Percentiles rank a stretch among this genome's conserved stretches.
phyloP scores from a whole-genome alignment of 2,888 invertebrate genomes.

The Monochamus alternatus region DNA sequence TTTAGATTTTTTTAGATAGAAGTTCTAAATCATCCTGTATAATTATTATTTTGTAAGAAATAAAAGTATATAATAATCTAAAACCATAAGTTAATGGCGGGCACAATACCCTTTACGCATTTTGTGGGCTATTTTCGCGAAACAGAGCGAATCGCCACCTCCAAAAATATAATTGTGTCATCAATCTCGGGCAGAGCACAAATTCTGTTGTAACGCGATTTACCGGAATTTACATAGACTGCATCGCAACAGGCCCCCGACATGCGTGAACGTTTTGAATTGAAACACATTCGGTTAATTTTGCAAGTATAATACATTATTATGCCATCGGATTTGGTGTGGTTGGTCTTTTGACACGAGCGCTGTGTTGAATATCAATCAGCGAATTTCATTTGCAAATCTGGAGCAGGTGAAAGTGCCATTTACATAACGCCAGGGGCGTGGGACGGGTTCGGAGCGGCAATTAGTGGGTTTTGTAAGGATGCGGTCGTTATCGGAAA shows the following conservation, averaged over 20 bases:
- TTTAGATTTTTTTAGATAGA: no score
- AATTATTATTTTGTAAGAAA: no score
- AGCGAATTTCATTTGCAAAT: conserved; percentile 40
- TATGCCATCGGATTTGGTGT: conserved; percentile 36
- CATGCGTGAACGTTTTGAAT: conserved; percentile 32
- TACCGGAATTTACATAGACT: conserved; percentile 34
- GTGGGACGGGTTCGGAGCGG: not conserved
- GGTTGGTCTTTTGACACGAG: conserved; percentile 40
- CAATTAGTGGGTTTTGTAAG: not conserved
- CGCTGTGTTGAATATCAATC: conserved; percentile 40
- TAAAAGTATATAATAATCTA: no score
- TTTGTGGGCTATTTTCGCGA: not conserved
- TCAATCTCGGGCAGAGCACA: not conserved
- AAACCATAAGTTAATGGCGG: no score
- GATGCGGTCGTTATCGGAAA: not conserved
- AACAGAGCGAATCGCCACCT: not conserved
- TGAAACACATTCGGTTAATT: conserved; percentile 41
- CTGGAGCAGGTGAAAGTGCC: conserved; percentile 39
- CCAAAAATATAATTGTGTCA: not conserved
- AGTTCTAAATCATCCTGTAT: no score
- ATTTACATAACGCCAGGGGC: conserved; percentile 32
- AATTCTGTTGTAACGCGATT: conserved; percentile 25
- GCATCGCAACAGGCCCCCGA: conserved; percentile 17
- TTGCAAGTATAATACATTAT: conserved; percentile 44
- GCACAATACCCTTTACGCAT: no score